These are phyloP conservation scores for Rhinatrema bivittatum DNA, from an alignment of 2,797 vertebrate genomes.

Conservation along the genomic window DNA sequence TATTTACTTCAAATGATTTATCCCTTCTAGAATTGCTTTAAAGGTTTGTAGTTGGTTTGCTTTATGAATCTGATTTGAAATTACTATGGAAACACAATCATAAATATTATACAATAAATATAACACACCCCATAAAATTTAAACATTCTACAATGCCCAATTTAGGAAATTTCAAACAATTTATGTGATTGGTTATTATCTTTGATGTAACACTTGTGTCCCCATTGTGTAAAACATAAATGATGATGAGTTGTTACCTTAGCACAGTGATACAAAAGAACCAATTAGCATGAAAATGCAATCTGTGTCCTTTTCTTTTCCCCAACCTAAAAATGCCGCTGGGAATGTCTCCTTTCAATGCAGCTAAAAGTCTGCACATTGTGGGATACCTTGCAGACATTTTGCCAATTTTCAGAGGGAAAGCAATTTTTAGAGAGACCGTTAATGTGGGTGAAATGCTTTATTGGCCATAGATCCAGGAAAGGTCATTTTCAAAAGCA, in stretches of 20 bases:
- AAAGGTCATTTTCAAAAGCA: too few relatives aligned
- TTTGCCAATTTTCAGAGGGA: too few relatives aligned
- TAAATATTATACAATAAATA: conserved; percentile 17
- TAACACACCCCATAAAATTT: conserved; percentile 18
- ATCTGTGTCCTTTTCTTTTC: too few relatives aligned
- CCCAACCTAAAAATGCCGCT: too few relatives aligned
- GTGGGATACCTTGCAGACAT: too few relatives aligned
- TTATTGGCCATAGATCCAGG: too few relatives aligned
- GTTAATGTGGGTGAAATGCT: too few relatives aligned
- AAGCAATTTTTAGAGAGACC: too few relatives aligned
- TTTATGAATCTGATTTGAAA: conserved; percentile 38
- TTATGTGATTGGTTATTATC: conserved; percentile 13
- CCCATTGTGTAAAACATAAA: conserved; percentile 15
- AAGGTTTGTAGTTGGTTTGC: conserved; percentile 38
- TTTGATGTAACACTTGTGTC: conserved; percentile 5
- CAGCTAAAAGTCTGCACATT: too few relatives aligned
- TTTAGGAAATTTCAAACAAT: conserved; percentile 24
- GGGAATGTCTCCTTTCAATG: too few relatives aligned
- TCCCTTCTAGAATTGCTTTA: conserved; percentile 35
- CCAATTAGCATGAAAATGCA: too few relatives aligned
- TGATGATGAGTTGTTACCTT: neutral
- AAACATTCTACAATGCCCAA: conserved; percentile 20
- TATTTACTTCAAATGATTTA: conserved; percentile 48
- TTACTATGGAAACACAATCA: conserved; percentile 26
- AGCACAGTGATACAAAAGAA: too few relatives aligned